Evolutionary conservation across 2,888 invertebrate genomes (phyloP).

Genomic region (Rhogogaster chlorosoma): DNA sequence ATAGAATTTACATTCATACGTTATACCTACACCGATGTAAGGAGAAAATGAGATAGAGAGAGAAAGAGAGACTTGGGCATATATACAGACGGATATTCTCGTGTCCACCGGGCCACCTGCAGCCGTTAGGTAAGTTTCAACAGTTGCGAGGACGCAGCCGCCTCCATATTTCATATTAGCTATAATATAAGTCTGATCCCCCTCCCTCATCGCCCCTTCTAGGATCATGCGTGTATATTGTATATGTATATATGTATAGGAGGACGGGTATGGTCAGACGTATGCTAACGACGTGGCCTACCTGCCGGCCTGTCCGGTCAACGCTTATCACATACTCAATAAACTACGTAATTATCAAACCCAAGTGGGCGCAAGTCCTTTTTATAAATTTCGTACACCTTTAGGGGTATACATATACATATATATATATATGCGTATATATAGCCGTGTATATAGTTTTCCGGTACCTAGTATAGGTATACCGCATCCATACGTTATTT

Average conservation of each 20-base stretch:
- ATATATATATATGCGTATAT: not conserved
- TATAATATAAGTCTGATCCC: slow-evolving; percentile 65
- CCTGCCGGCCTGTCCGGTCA: slow-evolving; percentile 49
- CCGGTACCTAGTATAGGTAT: not conserved
- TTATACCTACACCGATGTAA: slow-evolving; percentile 51
- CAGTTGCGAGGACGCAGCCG: slow-evolving; percentile 69
- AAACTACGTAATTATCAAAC: slow-evolving; percentile 62
- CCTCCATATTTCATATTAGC: slow-evolving; percentile 73
- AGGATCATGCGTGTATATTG: slow-evolving; percentile 41
- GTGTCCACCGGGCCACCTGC: slow-evolving; percentile 68
- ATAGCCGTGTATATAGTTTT: not conserved
- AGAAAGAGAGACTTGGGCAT: slow-evolving; percentile 30
- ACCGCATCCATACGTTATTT: not conserved
- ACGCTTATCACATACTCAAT: slow-evolving; percentile 60
- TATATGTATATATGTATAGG: not conserved
- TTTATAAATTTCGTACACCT: slow-evolving; percentile 45
- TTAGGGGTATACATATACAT: not conserved
- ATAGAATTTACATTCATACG: not conserved
- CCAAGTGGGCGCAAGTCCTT: slow-evolving; percentile 33
- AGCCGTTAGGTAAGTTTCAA: slow-evolving; percentile 72
- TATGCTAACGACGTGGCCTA: slow-evolving; percentile 56
- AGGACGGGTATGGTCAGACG: slow-evolving; percentile 22
- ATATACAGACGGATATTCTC: slow-evolving; percentile 40
- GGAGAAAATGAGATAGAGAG: slow-evolving; percentile 30
- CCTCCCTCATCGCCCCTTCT: slow-evolving; percentile 54